Evolutionary conservation across 1,140 invertebrate genomes (phyloP), one percentile per base, ranked within the genome.

Genomic region (Atta colombica): DNA sequence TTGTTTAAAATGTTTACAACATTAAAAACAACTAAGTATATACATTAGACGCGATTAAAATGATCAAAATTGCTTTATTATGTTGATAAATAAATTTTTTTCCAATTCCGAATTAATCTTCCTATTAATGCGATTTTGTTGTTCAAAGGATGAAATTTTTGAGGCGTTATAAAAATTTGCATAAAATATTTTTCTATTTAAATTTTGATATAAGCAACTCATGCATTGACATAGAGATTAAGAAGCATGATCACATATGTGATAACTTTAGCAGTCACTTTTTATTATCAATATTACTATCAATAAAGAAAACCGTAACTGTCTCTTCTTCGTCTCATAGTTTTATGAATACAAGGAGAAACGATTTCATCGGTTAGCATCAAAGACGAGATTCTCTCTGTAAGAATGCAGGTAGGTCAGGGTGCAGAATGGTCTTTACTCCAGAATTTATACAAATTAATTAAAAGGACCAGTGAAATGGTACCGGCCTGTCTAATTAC

Each of bases 381-480:
- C n/a, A 51, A 49, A 58, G 12, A 35, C 14, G 21, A 55, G 12
- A 16, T 0, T 28, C 51, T 45, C 31, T 18, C 10, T 14, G 25
- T 39, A 35, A 21, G 25, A 60, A 12, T 6, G 80, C 39, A 28
- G 55, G 28, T 75, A 84, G 71, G 58, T n/a, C 80, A 35, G 49
- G 71, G 39, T 28, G 18, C 39, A 14, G 53, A 61, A 61, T 35
- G 35, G 31, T 55, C 53, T 61, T 18, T 53, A 28, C 77, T 78
- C 45, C 61, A 53, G 69, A 90, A 90, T 88, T 90, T 92, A 91
- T 88, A 92, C 89, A 89, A 93, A 93, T 93, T 93, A 93, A 93
- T 93, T 93, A 92, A 93, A 92, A 91, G 82, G 51, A 53, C 61
- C 87, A 51, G 89, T 77, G 86, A 91, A 93, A 92, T 87, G 90